phyloP scores from a whole-genome alignment of 2,113 vertebrate genomes.

The Dasyornis broadbenti region DNA sequence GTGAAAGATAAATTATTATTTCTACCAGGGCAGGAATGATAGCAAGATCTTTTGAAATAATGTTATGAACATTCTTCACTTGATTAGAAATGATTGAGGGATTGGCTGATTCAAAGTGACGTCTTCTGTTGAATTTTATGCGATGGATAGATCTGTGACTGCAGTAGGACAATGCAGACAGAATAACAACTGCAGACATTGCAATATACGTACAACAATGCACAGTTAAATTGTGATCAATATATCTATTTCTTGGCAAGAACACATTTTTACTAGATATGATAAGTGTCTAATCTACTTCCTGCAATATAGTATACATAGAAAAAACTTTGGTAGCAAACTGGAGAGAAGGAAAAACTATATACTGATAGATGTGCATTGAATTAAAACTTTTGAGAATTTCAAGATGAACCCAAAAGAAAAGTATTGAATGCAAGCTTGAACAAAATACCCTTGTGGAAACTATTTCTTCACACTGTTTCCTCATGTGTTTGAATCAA shows the following conservation, averaged over 20 bases:
- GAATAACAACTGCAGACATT: conserved; percentile 12
- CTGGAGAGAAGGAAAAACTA: neutral
- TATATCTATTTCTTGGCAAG: neutral
- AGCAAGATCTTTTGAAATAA: conserved; percentile 6
- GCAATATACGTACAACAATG: neutral
- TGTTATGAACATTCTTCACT: conserved; percentile 20
- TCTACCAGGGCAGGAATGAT: neutral
- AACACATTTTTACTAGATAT: neutral
- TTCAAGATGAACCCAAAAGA: neutral
- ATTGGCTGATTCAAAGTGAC: conserved; percentile 12
- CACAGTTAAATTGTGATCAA: neutral
- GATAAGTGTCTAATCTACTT: neutral
- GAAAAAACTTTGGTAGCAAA: neutral
- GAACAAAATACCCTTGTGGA: neutral
- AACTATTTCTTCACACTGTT: neutral
- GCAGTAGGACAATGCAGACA: neutral
- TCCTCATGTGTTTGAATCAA: neutral
- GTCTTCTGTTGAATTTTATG: conserved; percentile 30
- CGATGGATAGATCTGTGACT: conserved; percentile 17
- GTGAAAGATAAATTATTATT: conserved; percentile 49
- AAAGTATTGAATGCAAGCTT: neutral
- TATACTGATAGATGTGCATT: neutral
- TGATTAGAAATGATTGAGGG: conserved; percentile 50
- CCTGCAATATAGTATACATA: neutral
- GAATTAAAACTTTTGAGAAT: neutral